A percentile compares a stretch with the other conserved stretches of the same genome.
Conservation (phyloP, 2,113 vertebrate genomes). For the Alexandromys fortis region DNA sequence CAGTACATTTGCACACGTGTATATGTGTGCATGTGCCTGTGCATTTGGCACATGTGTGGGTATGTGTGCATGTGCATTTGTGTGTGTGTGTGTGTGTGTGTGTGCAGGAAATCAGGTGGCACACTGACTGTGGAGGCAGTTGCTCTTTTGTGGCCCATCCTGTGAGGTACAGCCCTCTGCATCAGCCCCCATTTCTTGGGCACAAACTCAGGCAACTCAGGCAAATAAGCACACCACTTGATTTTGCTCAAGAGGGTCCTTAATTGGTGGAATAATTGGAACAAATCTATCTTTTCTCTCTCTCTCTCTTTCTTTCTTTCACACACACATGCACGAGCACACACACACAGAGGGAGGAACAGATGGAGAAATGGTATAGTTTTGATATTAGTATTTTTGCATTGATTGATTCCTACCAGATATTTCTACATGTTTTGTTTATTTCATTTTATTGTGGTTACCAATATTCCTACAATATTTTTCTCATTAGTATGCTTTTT, state of each 20-base stretch:
- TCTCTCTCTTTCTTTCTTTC: not conserved
- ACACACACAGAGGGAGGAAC: not conserved
- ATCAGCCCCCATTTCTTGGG: not conserved
- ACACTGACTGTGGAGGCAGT: not conserved
- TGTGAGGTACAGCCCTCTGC: not conserved
- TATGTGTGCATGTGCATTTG: not conserved
- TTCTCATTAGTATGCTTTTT: not conserved
- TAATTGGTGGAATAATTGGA: not conserved
- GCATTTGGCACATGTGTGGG: not conserved
- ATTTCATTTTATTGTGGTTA: not conserved
- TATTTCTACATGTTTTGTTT: not conserved
- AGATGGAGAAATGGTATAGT: not conserved
- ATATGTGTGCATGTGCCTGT: no score
- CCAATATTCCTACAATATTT: not conserved
- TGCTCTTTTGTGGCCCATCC: not conserved
- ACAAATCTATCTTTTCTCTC: not conserved
- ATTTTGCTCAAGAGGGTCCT: not conserved
- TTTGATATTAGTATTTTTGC: not conserved
- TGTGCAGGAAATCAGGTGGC: not conserved
- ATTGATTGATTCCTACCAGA: not conserved
- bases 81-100: not conserved
- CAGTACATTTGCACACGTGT: no score
- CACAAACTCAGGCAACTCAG: conserved; percentile 5
- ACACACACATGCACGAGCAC: not conserved
- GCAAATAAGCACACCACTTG: not conserved